phyloP scores from a whole-genome alignment of 2,113 vertebrate species.

The Prunella fulvescens region DNA sequence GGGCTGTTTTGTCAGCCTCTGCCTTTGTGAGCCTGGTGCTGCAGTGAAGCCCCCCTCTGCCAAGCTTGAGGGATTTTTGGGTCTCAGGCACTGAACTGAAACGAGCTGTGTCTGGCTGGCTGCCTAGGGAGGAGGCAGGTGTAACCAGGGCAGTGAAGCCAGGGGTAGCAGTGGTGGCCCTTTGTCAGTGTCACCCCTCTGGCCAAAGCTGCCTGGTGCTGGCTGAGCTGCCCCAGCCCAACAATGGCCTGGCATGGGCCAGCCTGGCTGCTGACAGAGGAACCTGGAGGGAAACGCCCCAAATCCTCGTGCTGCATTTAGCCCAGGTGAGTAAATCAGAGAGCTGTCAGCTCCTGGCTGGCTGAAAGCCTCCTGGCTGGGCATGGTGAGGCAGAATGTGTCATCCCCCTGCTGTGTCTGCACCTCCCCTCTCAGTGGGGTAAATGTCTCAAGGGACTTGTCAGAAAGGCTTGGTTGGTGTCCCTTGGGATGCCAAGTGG shows the following conservation, averaged over 20 bases:
- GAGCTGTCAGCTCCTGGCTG: background rate
- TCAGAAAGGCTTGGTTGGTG: fast-evolving
- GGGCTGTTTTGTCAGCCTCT: background rate
- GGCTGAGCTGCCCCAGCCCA: background rate
- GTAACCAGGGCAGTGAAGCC: background rate
- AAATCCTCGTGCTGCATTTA: background rate
- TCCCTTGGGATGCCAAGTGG: background rate
- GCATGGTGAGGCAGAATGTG: background rate
- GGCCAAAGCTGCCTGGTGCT: background rate
- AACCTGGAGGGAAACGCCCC: background rate
- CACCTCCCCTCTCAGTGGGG: background rate
- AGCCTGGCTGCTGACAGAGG: background rate
- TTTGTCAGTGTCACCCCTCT: background rate
- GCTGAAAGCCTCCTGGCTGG: background rate
- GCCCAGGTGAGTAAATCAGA: background rate
- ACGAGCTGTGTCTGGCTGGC: background rate
- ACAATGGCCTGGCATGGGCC: fast-evolving
- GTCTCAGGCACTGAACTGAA: fast-evolving
- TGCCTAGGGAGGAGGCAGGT: background rate
- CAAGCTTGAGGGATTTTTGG: background rate
- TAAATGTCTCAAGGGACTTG: background rate
- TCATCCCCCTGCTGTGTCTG: fast-evolving
- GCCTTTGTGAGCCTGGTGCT: background rate
- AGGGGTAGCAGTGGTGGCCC: background rate
- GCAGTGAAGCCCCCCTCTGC: no score